These are phyloP conservation scores for Drosophila sproati DNA, from an alignment of 1,140 invertebrate genomes.

Conservation along the genomic window DNA sequence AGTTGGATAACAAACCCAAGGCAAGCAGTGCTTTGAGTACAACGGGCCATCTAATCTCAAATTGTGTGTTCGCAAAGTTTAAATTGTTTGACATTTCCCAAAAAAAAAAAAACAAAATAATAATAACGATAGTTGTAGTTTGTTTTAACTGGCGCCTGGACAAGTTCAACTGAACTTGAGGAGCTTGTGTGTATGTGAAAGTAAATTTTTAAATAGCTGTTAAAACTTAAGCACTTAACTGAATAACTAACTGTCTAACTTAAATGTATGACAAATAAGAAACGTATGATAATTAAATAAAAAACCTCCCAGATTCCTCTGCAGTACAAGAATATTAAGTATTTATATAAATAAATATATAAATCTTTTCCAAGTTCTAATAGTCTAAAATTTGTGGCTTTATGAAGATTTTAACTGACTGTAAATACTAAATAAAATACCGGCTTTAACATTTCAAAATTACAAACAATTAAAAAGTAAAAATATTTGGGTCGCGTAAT, in stretches of 20 bases:
- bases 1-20: conserved; percentile 1
- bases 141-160: background rate
- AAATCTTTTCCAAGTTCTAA: background rate
- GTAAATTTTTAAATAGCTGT: background rate
- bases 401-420: background rate
- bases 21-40: background rate
- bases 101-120: background rate
- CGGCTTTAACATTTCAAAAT: background rate
- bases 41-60: conserved; percentile 20
- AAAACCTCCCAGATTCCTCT: background rate
- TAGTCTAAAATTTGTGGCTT: background rate
- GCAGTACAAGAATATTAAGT: no score
- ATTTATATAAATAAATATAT: no score
- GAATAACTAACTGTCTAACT: background rate
- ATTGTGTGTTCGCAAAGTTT: conserved; percentile 5
- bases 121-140: background rate
- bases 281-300: background rate
- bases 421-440: background rate
- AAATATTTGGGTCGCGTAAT: background rate
- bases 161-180: background rate
- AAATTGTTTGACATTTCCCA: conserved; percentile 1
- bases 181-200: background rate
- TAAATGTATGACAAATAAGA: background rate
- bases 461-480: background rate
- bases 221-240: background rate